phyloP scores from a whole-genome alignment of 2,113 vertebrate species.

The Cochlearius cochlearius region DNA sequence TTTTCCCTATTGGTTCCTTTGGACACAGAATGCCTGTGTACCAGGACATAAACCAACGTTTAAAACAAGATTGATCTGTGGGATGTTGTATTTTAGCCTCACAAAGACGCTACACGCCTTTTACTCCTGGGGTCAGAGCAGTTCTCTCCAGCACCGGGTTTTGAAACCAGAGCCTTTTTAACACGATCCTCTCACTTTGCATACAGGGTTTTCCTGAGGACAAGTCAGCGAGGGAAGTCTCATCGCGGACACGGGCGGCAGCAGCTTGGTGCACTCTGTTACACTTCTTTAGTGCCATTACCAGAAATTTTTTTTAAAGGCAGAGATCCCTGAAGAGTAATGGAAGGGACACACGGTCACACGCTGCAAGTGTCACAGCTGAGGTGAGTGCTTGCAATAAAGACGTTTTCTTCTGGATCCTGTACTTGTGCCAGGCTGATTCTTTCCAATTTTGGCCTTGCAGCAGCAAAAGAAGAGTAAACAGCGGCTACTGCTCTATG shows the following conservation, averaged over 20 bases:
- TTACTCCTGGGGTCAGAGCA: not conserved
- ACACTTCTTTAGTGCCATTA: not conserved
- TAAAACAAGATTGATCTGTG: not conserved
- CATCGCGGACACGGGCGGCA: not conserved
- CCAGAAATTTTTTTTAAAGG: not conserved
- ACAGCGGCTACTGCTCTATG: fast-evolving
- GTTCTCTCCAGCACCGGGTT: not conserved
- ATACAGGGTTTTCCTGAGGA: not conserved
- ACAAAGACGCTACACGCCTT: too few species aligned
- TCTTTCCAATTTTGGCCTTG: not conserved
- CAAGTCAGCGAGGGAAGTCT: not conserved
- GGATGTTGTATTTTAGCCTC: not conserved
- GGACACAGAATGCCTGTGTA: not conserved
- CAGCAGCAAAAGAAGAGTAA: not conserved
- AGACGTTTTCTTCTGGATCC: not conserved
- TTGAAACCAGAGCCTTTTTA: not conserved
- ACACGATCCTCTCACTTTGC: not conserved
- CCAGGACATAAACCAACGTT: not conserved
- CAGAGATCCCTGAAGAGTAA: not conserved
- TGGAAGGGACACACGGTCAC: not conserved
- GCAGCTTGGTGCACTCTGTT: not conserved
- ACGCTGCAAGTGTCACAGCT: not conserved
- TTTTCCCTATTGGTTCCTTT: not conserved
- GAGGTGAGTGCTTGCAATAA: not conserved
- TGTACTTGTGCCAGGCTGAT: not conserved